phyloP scores from a whole-genome alignment of 2,113 vertebrate species.

The Gyps fulvus region DNA sequence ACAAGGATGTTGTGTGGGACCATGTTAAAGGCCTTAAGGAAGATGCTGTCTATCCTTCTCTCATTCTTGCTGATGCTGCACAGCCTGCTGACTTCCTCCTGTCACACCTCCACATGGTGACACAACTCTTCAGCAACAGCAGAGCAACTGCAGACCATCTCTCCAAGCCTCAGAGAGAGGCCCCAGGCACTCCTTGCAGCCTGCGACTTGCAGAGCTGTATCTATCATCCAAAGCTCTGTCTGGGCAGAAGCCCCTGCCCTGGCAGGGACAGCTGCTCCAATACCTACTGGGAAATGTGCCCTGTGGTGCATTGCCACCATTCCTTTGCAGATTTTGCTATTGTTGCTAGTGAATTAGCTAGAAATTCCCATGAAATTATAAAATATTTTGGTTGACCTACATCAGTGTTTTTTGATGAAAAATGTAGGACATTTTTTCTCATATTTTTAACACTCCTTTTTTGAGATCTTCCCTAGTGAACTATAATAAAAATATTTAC shows the following conservation, averaged over 20 bases:
- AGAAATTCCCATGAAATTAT: not conserved
- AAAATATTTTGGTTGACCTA: not conserved
- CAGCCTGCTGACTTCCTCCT: not conserved
- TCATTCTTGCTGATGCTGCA: not conserved
- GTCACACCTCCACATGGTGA: not conserved
- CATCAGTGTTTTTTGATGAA: not conserved
- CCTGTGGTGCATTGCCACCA: not conserved
- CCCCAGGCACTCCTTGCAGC: not conserved
- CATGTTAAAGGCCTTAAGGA: not conserved
- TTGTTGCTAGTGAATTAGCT: not conserved
- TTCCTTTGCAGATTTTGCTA: not conserved
- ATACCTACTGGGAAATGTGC: not conserved
- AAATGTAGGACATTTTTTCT: not conserved
- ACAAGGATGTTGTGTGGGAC: not conserved
- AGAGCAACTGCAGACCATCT: no score
- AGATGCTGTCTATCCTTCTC: not conserved
- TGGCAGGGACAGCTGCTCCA: not conserved
- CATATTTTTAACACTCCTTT: not conserved
- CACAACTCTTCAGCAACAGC: not conserved
- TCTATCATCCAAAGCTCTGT: not conserved
- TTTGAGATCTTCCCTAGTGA: not conserved
- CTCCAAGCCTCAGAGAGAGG: not conserved
- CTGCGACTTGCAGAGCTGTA: not conserved
- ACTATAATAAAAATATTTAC: not conserved
- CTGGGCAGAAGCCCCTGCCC: not conserved